Base-by-base conservation (phyloP, 2,888 invertebrate species). In the Mythimna vitellina region DNA sequence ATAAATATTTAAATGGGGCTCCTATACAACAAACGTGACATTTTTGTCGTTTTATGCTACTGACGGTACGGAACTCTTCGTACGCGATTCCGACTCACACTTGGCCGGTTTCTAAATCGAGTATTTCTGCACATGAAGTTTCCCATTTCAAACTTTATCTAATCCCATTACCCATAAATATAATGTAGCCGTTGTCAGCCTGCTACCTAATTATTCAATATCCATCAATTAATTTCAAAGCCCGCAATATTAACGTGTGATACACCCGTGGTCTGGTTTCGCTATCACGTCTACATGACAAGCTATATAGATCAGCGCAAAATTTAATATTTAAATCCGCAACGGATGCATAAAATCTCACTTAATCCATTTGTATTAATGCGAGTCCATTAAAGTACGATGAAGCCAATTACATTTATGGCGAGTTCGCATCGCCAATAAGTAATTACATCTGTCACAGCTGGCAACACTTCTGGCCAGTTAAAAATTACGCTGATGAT, bases 361-460 rank as follows among this genome's bases (percentile, higher is more conserved):
- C 73, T 78, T 82, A 82, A 84, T 82, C 76, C 81, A 80, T 83
- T 84, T 81, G 70, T 82, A 81, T 85, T 85, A 83, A 85, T 83
- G 71, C 57, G 75, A 74, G 78, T 84, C 80, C 81, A 87, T 86
- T 87, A 85, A 85, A 87, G 74, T 82, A 83, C 71, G 76, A 87
- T 81, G 80, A 72, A 81, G 68, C 80, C 84, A 83, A 88, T 86
- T 86, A 85, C 79, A 84, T 82, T 85, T 86, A 86, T 79, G 73
- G 80, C 70, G 72, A 73, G 72, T 78, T 70, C 79, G 81, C 71
- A 85, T 85, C 75, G 85, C 78, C 85, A 76, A 84, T 85, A 88
- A 84, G 82, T 88, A 88, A 88, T 87, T 87, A 85, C 80, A 77
- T 76, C 82, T 83, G 85, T 84, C 88, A 82, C 82, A 86, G 82